Evolutionary conservation across 2,888 invertebrate species (phyloP).

Genomic region (Lepetodrilus schrolli): DNA sequence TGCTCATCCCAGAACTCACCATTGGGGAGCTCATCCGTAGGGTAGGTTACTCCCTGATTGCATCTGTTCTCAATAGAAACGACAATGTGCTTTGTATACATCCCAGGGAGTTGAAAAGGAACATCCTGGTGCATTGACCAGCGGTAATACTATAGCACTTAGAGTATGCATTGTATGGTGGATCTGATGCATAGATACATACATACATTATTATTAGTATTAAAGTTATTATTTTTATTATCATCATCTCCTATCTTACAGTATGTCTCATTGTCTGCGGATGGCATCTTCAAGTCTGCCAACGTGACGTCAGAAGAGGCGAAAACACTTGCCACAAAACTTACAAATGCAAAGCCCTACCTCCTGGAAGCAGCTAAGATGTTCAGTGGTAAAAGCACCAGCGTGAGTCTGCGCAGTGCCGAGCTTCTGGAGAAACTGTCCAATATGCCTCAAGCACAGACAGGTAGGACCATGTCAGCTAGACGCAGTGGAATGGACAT

Average conservation of each 20-base stretch:
- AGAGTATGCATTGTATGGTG: no score
- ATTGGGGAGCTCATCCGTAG: slow-evolving; percentile 61
- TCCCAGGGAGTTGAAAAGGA: no score
- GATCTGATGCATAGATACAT: no score
- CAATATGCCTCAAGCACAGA: slow-evolving; percentile 45
- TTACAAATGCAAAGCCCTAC: slow-evolving; percentile 43
- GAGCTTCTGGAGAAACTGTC: slow-evolving; percentile 43
- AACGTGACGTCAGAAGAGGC: slow-evolving; percentile 54
- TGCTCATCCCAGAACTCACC: slow-evolving; percentile 53
- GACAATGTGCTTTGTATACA: no score
- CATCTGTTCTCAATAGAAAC: no score
- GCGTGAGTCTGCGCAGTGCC: slow-evolving; percentile 32
- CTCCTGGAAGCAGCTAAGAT: slow-evolving; percentile 41
- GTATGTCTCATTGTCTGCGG: slow-evolving; percentile 48
- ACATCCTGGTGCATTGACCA: no score
- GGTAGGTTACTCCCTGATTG: slow-evolving; percentile 43
- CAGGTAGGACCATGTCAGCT: slow-evolving; percentile 45
- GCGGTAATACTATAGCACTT: no score
- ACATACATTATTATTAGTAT: no score
- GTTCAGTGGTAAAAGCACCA: slow-evolving; percentile 26
- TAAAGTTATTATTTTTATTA: no score
- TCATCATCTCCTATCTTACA: no score
- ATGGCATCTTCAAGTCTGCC: slow-evolving; percentile 42
- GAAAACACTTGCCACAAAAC: slow-evolving; percentile 36
- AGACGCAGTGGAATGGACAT: no score